Conservation (phyloP, 2,888 invertebrate species). For the Cerastis leucographa region DNA sequence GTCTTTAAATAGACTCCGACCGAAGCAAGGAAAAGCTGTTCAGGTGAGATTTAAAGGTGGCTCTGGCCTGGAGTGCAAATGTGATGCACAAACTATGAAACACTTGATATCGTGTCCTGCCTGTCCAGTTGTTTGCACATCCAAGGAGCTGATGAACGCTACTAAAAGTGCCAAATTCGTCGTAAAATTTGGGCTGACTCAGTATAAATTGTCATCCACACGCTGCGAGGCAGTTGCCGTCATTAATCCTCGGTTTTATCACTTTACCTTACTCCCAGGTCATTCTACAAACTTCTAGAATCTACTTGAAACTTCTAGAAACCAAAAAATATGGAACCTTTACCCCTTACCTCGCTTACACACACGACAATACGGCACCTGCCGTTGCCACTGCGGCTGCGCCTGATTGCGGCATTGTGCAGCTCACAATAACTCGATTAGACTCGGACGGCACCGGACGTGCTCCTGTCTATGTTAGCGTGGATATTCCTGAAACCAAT, state of each 20-base stretch:
- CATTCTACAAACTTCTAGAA: conserved; percentile 4
- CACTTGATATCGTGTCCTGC: too few relatives aligned
- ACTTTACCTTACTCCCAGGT: not conserved
- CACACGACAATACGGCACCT: conserved; percentile 71
- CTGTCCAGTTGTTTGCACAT: too few relatives aligned
- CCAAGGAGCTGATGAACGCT: too few relatives aligned
- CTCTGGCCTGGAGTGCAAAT: too few relatives aligned
- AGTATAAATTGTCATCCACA: too few relatives aligned
- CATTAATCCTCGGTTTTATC: too few relatives aligned
- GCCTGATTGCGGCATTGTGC: conserved; percentile 89
- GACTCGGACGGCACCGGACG: conserved; percentile 83
- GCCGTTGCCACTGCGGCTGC: conserved; percentile 73
- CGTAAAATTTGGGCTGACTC: too few relatives aligned
- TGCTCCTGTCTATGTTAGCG: conserved; percentile 63
- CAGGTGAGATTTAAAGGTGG: too few relatives aligned
- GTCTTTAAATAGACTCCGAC: too few relatives aligned
- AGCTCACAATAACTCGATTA: conserved; percentile 90
- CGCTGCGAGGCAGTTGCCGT: not conserved
- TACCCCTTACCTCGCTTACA: conserved; percentile 28
- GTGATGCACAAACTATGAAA: too few relatives aligned
- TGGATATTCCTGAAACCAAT: conserved; percentile 70
- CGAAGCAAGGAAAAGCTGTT: too few relatives aligned
- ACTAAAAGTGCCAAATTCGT: too few relatives aligned
- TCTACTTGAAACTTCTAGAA: not conserved
- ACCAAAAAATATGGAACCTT: conserved; percentile 4